phyloP scores from a whole-genome alignment of 2,888 invertebrate species.

The Steinernema hermaphroditum region DNA sequence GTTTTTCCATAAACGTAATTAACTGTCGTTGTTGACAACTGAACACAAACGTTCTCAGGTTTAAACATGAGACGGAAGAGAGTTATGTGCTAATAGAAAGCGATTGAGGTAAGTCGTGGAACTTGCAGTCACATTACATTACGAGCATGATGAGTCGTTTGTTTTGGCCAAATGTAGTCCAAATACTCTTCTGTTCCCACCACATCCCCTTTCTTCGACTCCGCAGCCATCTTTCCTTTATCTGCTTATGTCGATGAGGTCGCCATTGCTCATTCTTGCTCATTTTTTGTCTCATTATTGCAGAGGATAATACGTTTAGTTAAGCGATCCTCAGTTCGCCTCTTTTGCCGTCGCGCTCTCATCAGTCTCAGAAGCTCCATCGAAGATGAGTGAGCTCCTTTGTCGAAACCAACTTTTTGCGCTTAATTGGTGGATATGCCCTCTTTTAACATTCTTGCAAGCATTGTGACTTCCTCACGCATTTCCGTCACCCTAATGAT shows the following conservation, averaged over 20 bases:
- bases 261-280: neutral
- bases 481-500: too few relatives aligned
- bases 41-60: too few relatives aligned
- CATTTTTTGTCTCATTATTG: neutral
- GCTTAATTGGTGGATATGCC: too few relatives aligned
- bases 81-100: too few relatives aligned
- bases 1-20: too few relatives aligned
- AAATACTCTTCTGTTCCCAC: neutral
- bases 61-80: too few relatives aligned
- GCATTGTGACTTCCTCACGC: too few relatives aligned
- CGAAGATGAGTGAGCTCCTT: neutral
- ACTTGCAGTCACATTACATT: neutral
- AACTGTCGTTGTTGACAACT: too few relatives aligned
- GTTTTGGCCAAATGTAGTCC: neutral
- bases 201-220: neutral
- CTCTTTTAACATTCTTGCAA: too few relatives aligned
- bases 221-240: neutral
- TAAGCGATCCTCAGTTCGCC: neutral
- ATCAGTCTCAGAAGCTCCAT: neutral
- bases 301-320: neutral
- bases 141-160: constrained; percentile 1
- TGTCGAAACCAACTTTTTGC: neutral
- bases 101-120: neutral
- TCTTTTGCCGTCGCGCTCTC: neutral
- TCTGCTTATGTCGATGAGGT: neutral